Conservation (phyloP, 1,140 invertebrate species). For the Halictus rubicundus region DNA sequence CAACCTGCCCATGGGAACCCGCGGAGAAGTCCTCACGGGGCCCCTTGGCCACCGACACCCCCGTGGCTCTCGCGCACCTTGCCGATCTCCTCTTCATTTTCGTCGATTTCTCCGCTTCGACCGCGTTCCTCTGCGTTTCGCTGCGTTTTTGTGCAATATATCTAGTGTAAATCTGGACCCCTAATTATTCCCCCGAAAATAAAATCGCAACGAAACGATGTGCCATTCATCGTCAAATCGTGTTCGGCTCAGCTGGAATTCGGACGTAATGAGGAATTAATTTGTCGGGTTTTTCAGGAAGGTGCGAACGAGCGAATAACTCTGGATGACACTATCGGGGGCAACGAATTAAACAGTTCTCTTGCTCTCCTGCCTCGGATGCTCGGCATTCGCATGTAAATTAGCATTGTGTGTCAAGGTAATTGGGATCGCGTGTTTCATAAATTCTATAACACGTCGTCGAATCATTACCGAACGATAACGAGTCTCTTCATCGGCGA, state of each 20-base stretch:
- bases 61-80: slow-evolving; percentile 46
- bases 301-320: no score
- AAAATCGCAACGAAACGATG: no score
- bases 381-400: neutral
- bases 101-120: neutral
- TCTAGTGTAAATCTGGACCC: no score
- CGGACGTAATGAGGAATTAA: no score
- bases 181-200: no score
- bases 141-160: no score
- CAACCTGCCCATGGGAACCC: slow-evolving; percentile 67
- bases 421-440: slow-evolving; percentile 28
- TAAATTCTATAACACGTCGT: slow-evolving; percentile 46
- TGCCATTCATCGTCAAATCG: no score
- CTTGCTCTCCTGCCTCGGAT: neutral
- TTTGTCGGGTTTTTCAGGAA: no score
- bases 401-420: slow-evolving; percentile 14
- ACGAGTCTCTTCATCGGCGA: slow-evolving; percentile 37
- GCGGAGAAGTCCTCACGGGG: slow-evolving; percentile 45
- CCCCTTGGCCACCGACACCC: slow-evolving; percentile 14
- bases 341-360: no score
- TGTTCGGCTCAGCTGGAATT: no score
- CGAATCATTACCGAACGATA: slow-evolving; percentile 42
- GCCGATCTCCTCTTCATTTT: slow-evolving; percentile 31
- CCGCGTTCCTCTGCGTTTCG: neutral
- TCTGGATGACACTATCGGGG: no score